These are phyloP conservation scores for Nettapus auritus DNA, from an alignment of 2,113 vertebrate genomes.

Conservation along the genomic window DNA sequence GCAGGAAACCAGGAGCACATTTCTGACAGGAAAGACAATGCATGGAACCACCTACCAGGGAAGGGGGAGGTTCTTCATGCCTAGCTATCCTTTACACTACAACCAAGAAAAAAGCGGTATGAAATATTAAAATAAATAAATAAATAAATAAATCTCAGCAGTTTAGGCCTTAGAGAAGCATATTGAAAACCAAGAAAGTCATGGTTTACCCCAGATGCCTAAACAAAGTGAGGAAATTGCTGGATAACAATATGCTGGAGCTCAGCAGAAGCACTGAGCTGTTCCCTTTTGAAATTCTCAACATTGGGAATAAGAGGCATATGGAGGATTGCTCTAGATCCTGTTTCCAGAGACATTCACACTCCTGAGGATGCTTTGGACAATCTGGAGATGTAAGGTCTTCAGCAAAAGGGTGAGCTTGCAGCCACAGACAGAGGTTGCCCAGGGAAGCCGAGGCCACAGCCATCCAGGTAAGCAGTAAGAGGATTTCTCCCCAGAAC, in stretches of 20 bases:
- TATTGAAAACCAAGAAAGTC: neutral
- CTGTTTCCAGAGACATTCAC: neutral
- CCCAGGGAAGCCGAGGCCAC: neutral
- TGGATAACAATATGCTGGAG: neutral
- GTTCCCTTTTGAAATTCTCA: neutral
- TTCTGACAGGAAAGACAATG: neutral
- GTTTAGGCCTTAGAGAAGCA: neutral
- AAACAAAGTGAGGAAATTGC: neutral
- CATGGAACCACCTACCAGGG: neutral
- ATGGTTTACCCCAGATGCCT: neutral
- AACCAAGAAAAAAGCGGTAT: neutral
- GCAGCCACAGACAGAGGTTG: neutral
- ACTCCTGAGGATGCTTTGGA: neutral
- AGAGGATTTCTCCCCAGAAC: rapidly evolving
- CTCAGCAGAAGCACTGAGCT: neutral
- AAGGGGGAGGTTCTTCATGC: neutral
- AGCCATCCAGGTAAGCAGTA: neutral
- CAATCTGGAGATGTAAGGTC: rapidly evolving
- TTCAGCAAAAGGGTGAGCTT: neutral
- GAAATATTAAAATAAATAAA: no score
- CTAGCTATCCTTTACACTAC: neutral
- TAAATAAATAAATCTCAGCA: no score
- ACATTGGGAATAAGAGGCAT: neutral
- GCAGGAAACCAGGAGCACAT: neutral
- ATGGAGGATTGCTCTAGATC: no score